Conservation (phyloP, 2,113 vertebrate species). For the Tragulus kanchil region DNA sequence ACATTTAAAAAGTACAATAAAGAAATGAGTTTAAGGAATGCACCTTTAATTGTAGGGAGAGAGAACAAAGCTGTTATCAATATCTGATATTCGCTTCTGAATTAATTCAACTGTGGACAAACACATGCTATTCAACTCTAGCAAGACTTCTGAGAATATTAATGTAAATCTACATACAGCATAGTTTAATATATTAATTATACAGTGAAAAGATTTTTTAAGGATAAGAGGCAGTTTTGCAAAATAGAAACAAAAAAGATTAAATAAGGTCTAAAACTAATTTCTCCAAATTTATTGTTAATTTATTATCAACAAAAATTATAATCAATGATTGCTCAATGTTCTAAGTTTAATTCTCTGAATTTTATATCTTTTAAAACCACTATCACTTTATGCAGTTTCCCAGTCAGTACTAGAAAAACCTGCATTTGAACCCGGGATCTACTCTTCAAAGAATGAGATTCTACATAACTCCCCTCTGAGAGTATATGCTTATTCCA, state of each 20-base stretch:
- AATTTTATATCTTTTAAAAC: neutral
- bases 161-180: neutral
- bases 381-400: neutral
- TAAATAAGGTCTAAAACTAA: neutral
- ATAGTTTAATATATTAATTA: neutral
- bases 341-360: neutral
- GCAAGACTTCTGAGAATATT: neutral
- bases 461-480: neutral
- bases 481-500: conserved; percentile 10
- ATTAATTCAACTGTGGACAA: neutral
- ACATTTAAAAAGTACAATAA: neutral
- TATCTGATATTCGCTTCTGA: neutral
- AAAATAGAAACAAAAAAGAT: neutral
- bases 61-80: neutral
- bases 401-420: neutral
- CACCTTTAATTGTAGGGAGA: neutral
- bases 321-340: neutral
- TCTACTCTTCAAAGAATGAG: neutral
- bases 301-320: neutral
- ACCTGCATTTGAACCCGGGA: neutral
- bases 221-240: neutral
- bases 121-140: neutral
- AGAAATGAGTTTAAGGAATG: neutral
- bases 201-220: neutral
- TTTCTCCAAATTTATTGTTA: neutral